Conservation (phyloP, 2,888 invertebrate species). For the Scelioninae gen. 2 region DNA sequence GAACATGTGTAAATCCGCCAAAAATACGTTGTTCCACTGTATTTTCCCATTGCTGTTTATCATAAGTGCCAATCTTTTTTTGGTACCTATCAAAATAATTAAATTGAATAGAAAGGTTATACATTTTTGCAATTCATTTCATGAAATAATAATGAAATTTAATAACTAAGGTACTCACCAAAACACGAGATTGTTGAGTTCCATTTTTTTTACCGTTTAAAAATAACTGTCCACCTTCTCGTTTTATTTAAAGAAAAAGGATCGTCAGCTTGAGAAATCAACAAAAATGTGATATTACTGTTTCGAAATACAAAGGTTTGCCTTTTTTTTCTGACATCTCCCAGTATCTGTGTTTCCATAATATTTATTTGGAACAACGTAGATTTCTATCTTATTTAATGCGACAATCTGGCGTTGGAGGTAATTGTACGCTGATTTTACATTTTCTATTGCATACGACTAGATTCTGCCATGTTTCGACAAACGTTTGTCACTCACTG, state of each 20-base stretch:
- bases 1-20: slow-evolving; percentile 88
- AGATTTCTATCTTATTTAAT: slow-evolving; percentile 38
- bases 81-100: slow-evolving; percentile 83
- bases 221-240: slow-evolving; percentile 55
- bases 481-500: background rate
- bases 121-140: too few species aligned
- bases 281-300: slow-evolving; percentile 42
- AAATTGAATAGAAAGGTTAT: slow-evolving; percentile 3
- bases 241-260: slow-evolving; percentile 44
- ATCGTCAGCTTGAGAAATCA: slow-evolving; percentile 47
- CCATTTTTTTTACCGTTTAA: slow-evolving; percentile 61
- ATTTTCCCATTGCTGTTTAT: slow-evolving; percentile 98
- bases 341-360: slow-evolving; percentile 61
- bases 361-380: slow-evolving; percentile 55
- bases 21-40: slow-evolving; percentile 94
- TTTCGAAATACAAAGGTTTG: slow-evolving; percentile 48
- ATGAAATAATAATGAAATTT: too few species aligned
- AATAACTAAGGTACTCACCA: slow-evolving; percentile 60
- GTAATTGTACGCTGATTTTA: background rate
- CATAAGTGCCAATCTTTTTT: slow-evolving; percentile 96
- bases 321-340: slow-evolving; percentile 48
- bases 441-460: background rate
- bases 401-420: slow-evolving; percentile 22
- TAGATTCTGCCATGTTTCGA: background rate
- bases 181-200: slow-evolving; percentile 63